Evolutionary conservation across 2,113 vertebrate species (phyloP).

Genomic region (Sapajus apella): DNA sequence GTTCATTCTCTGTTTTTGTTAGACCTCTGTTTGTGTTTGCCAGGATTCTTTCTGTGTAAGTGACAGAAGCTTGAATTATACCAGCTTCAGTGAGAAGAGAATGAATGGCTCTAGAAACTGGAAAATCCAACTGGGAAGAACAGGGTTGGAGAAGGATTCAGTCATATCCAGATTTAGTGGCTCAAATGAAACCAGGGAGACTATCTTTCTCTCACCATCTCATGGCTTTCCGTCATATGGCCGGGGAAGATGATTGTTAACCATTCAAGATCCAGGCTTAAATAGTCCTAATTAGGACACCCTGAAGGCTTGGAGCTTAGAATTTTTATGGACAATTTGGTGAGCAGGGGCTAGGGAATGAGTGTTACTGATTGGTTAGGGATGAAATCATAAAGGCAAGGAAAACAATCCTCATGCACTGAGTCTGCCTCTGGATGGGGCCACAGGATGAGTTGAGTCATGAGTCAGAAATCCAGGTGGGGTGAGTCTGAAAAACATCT

Average conservation of each 20-base stretch:
- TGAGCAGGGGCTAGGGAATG: no score
- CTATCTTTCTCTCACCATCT: background rate
- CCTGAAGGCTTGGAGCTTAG: no score
- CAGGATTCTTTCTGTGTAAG: background rate
- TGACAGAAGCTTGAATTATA: background rate
- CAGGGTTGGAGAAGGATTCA: background rate
- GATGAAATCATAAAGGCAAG: no score
- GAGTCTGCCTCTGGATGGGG: no score
- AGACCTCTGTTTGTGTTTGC: background rate
- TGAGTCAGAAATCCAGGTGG: no score
- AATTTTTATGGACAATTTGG: no score
- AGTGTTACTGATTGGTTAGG: background rate
- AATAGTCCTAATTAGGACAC: background rate
- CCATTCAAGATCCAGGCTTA: background rate
- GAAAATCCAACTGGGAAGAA: background rate
- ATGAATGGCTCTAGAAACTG: background rate
- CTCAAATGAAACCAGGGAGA: background rate
- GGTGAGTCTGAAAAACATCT: no score
- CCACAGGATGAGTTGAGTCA: no score
- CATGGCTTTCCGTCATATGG: background rate
- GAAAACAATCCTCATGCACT: no score
- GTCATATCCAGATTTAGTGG: background rate
- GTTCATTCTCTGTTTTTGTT: background rate
- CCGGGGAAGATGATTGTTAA: background rate
- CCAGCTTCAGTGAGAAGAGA: background rate